Evolutionary conservation across 1,140 invertebrate genomes (phyloP), one percentile per base, ranked within the genome.

Genomic region (Trialeurodes vaporariorum): DNA sequence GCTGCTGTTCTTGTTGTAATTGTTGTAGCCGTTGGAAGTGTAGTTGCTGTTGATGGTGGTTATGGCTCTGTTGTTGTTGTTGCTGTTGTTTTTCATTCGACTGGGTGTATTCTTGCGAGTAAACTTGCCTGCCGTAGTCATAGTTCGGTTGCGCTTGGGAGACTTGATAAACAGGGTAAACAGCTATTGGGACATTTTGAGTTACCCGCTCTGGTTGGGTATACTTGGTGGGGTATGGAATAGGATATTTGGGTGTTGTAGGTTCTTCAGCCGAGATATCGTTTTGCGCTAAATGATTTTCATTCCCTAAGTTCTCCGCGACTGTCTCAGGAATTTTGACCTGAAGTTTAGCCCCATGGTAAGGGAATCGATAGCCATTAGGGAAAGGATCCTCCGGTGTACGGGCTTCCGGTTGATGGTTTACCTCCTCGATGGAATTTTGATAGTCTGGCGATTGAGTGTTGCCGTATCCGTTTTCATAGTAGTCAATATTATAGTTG

Each of bases 1-100:
- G 64, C 25, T 49, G 27, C n/a, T 65, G 34, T 34, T 65, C 17
- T 34, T 65, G 34, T 34, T 65, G 27, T 49, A 49, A 13, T 22
- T 34, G 27, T 49, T 22, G n/a, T 5, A 23, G 24, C 60, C 24
- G 5, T 61, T 61, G 60, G 5, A 11, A 2, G n/a, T 61, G n/a
- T 5, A 23, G 60, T 22, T 61, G 60, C 24, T 61, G 24, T 23
- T 61, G 60, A 5, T 61, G 24, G 2, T 61, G 60, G n/a, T 22
- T 5, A 5, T 11, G 60, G 5, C 34, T 49, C 34, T 49, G 34
- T 9, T 25, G 12, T 11, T 61, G 60, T 61, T 61, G 60, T 61
- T 61, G 9, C 22, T 61, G 24, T 25, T 5, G 60, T 22, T 61
- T 5, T 61, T 61, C 60, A 11, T 61, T 49, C 5, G 34, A 49